Conservation (phyloP, 92 coral and sea anemone species). For the Pocillopora grandis region DNA sequence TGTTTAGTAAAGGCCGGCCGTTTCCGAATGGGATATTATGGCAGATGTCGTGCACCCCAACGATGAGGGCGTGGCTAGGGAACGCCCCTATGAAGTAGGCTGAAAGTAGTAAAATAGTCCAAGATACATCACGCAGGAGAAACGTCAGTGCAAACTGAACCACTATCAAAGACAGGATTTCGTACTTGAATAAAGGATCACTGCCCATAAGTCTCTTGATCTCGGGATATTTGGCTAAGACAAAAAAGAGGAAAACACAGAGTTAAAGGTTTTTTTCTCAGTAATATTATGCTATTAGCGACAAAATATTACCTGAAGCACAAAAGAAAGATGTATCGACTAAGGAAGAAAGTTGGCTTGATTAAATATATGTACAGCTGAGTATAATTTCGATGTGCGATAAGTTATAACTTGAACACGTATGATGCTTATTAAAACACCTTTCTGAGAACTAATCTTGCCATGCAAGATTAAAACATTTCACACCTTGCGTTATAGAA, state of each 20-base stretch:
- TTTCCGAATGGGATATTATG: constrained; percentile 67
- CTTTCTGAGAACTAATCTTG: too few relatives aligned
- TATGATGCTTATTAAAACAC: too few relatives aligned
- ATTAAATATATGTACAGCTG: too few relatives aligned
- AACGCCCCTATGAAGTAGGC: constrained; percentile 56
- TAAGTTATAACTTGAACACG: too few relatives aligned
- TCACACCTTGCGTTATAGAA: too few relatives aligned
- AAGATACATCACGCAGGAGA: constrained; percentile 43
- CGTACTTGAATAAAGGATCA: constrained; percentile 62
- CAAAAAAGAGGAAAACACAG: neutral
- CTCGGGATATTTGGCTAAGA: constrained; percentile 59
- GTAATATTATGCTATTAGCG: too few relatives aligned
- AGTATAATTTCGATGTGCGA: too few relatives aligned
- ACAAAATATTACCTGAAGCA: too few relatives aligned
- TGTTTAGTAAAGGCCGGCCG: constrained; percentile 50
- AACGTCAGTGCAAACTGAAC: constrained; percentile 43
- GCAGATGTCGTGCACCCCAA: constrained; percentile 57
- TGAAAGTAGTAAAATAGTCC: constrained; percentile 39
- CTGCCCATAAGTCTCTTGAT: constrained; percentile 64
- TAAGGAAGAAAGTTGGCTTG: too few relatives aligned
- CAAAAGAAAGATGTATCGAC: too few relatives aligned
- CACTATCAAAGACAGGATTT: constrained; percentile 35
- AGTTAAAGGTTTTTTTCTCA: neutral
- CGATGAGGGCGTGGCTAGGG: constrained; percentile 49
- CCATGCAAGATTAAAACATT: too few relatives aligned